Base-by-base conservation (phyloP, 2,888 invertebrate genomes). In the Tillus elongatus region DNA sequence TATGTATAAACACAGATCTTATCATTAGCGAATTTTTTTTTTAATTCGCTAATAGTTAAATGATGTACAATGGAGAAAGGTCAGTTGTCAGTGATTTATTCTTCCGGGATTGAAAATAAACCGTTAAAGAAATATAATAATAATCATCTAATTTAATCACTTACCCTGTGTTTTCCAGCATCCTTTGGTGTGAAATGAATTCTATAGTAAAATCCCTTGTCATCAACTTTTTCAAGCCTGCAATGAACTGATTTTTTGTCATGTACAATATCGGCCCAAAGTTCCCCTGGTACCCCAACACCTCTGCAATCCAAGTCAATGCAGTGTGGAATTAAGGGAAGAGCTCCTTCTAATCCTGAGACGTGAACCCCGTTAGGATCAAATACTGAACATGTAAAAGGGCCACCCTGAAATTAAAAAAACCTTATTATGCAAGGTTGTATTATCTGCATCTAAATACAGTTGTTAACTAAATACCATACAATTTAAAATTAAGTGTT, bases 311-410 rank as follows among this genome's bases (percentile, higher is more conserved):
- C 75, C 42, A 77, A 57, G 51, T 81, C 82, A 50, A 91, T 87
- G n/a, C 86, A 85, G 57, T 90, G 90, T 0, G 89, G 85, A 41
- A 88, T 81, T 12, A 88, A 72, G 0, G 90, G 88, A 55, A 86
- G 74, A 4, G 89, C 90, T 2, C 84, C 85, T 53, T 88, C 87
- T 4, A 87, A 63, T 1, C 86, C 85, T 39, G 80, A 75, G 1
- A 86, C 82, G 41, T 85, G 81, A 6, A 95, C 86, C 13, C 89
- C 88, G 28, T 88, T 82, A 0, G 95, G 90, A 66, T 96, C 93
- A 57, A 90, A 96, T 0, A 95, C 93, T 53, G 91, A 85, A 60
- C 97, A 93, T 0, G 88, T 87, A 64, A 95, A 97, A 1, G 98
- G 98, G 11, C 93, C 93, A 38, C 96, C 96, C 72, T 85, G 69